A percentile compares a stretch with the other conserved stretches of the same genome.
Evolutionary conservation across 2,113 vertebrate genomes (phyloP).

Genomic region (Aviceda subcristata): DNA sequence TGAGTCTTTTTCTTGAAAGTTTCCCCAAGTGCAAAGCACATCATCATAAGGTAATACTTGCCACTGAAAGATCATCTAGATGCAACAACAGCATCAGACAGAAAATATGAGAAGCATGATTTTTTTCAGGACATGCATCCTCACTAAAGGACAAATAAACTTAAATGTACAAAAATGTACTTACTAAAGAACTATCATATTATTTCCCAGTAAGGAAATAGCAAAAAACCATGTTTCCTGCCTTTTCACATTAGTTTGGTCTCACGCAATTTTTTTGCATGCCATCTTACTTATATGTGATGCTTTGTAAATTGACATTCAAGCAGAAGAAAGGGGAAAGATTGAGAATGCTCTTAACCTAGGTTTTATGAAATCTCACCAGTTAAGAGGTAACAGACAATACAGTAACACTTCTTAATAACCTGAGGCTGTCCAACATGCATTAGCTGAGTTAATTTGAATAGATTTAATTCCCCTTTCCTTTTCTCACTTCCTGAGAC

Average conservation of each 20-base stretch:
- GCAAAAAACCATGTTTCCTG: background rate
- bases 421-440: background rate
- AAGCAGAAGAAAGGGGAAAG: background rate
- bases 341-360: background rate
- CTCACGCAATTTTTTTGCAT: background rate
- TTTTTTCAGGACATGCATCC: background rate
- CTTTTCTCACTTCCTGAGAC: background rate
- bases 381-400: background rate
- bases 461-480: background rate
- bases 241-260: background rate
- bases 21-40: conserved; percentile 37
- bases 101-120: background rate
- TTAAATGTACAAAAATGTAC: background rate
- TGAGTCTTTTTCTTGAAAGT: background rate
- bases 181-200: background rate
- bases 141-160: conserved; percentile 40
- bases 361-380: background rate
- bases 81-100: background rate
- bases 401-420: background rate
- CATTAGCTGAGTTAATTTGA: conserved; percentile 2
- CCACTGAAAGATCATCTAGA: conserved; percentile 29
- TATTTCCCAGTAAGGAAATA: background rate
- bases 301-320: background rate
- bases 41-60: background rate
- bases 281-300: background rate